These are phyloP conservation scores for Hormaphis cornu DNA, from an alignment of 1,140 invertebrate genomes.

Conservation along the genomic window DNA sequence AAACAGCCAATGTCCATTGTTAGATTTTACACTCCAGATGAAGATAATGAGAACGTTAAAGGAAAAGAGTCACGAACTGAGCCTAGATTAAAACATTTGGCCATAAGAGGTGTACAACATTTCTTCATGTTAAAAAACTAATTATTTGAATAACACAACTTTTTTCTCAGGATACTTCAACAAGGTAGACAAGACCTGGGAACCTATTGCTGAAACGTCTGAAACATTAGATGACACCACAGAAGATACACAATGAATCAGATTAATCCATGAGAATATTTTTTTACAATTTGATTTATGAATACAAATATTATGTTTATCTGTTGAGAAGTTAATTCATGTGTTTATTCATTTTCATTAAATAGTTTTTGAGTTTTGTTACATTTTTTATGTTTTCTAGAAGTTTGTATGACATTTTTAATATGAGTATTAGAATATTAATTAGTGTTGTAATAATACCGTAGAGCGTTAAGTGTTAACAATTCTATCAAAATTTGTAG, in stretches of 20 bases:
- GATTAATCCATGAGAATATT: no score
- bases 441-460: no score
- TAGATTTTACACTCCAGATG: constrained; percentile 10
- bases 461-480: no score
- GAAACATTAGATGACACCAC: constrained; percentile 8
- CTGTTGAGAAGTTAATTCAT: no score
- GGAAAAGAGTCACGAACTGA: constrained; percentile 16
- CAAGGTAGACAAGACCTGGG: constrained; percentile 7
- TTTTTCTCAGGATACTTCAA: constrained; percentile 7
- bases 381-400: no score
- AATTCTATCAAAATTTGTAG: no score
- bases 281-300: no score
- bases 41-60: constrained; percentile 16
- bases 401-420: no score
- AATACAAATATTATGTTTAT: no score
- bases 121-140: background rate
- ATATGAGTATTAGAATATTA: no score
- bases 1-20: background rate
- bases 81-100: constrained; percentile 10
- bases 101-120: constrained; percentile 5
- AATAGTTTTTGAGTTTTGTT: no score
- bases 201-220: constrained; percentile 15
- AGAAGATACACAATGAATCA: background rate
- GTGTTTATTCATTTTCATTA: no score
- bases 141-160: background rate